Evolutionary conservation across 2,888 invertebrate species (phyloP).

Genomic region (Achlya flavicornis): DNA sequence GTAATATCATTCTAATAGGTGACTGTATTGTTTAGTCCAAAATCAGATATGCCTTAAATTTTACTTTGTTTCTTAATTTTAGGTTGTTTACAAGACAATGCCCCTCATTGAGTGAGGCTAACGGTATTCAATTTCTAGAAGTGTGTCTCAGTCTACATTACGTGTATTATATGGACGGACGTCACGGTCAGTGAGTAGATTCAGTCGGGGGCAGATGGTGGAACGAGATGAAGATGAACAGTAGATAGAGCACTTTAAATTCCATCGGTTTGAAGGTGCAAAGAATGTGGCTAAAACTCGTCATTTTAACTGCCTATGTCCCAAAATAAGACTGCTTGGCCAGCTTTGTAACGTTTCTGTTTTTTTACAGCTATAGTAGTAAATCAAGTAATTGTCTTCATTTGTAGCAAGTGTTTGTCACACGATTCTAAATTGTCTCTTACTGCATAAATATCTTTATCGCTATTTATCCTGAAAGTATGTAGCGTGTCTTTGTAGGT

Average conservation of each 20-base stretch:
- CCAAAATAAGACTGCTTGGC: too few species aligned
- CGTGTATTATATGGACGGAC: slow-evolving; percentile 18
- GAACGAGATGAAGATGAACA: slow-evolving; percentile 30
- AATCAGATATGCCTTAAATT: neutral
- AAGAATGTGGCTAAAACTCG: neutral
- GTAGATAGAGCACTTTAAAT: too few species aligned
- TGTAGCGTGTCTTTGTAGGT: too few species aligned
- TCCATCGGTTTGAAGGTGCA: neutral
- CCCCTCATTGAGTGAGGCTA: slow-evolving; percentile 12
- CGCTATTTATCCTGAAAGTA: too few species aligned
- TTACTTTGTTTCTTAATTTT: neutral
- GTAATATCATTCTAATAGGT: too few species aligned
- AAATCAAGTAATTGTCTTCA: too few species aligned
- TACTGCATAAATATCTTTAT: too few species aligned
- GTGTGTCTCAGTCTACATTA: neutral
- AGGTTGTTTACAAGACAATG: slow-evolving; percentile 16
- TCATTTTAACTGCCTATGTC: neutral
- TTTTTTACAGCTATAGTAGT: too few species aligned
- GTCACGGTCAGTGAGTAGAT: slow-evolving; percentile 37
- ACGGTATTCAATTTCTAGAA: slow-evolving; percentile 11
- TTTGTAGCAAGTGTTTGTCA: too few species aligned
- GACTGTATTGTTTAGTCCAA: neutral
- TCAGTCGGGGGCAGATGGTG: slow-evolving; percentile 23
- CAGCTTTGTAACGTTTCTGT: too few species aligned
- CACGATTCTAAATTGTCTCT: too few species aligned